Evolutionary conservation across 2,797 vertebrate genomes (phyloP).

Genomic region (Bovichtus diacanthus): DNA sequence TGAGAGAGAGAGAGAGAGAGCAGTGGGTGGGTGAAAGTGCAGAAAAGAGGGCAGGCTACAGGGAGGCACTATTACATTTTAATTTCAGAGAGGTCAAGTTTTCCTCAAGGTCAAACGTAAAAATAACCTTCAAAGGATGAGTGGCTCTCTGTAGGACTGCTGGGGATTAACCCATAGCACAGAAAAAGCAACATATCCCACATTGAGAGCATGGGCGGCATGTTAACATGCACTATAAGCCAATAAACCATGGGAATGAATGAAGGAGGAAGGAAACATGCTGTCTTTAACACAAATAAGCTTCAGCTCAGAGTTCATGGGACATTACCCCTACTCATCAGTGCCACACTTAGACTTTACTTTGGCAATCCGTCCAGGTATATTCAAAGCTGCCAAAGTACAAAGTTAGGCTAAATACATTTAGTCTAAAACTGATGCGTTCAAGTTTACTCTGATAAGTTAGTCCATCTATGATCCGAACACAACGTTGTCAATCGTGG

Average conservation of each 20-base stretch:
- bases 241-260: slow-evolving; percentile 73
- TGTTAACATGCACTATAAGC: slow-evolving; percentile 54
- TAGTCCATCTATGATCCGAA: too few species aligned
- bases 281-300: slow-evolving; percentile 38
- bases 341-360: too few species aligned
- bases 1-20: slow-evolving; percentile 6
- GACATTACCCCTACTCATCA: slow-evolving; percentile 5
- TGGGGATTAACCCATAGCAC: slow-evolving; percentile 42
- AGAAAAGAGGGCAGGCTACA: slow-evolving; percentile 56
- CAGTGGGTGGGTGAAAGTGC: slow-evolving; percentile 46
- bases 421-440: too few species aligned
- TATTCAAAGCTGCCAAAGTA: too few species aligned
- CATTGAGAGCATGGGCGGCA: slow-evolving; percentile 16
- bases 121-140: slow-evolving; percentile 70
- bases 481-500: too few species aligned
- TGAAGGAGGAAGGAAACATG: slow-evolving; percentile 28
- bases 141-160: slow-evolving; percentile 10
- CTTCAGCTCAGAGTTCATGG: slow-evolving; percentile 34
- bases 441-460: too few species aligned
- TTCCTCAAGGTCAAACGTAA: slow-evolving; percentile 71
- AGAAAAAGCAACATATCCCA: slow-evolving; percentile 32
- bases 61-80: slow-evolving; percentile 55
- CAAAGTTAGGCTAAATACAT: too few species aligned
- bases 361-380: too few species aligned
- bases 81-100: slow-evolving; percentile 70